Evolutionary conservation across 2,888 invertebrate genomes (phyloP).

Genomic region (Emmelina monodactyla): DNA sequence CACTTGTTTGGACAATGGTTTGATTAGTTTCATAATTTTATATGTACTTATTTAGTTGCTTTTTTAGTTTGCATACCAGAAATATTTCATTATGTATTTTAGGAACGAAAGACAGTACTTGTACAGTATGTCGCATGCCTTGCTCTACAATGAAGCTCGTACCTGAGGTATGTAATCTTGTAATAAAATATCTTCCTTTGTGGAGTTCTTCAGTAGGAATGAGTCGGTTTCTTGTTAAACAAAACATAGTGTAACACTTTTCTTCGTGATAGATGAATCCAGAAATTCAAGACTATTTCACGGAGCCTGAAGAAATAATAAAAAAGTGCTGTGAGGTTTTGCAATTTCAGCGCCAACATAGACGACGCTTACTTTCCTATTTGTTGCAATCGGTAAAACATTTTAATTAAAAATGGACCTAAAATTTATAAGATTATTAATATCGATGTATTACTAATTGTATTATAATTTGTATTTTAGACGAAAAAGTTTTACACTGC

Average conservation of each 20-base stretch:
- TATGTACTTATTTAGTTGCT: constrained; percentile 5
- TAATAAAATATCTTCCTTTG: constrained; percentile 14
- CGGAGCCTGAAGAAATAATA: constrained; percentile 57
- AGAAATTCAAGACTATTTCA: constrained; percentile 59
- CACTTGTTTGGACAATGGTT: constrained; percentile 50
- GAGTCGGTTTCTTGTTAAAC: no score
- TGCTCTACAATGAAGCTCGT: constrained; percentile 56
- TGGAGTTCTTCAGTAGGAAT: no score
- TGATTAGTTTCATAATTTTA: constrained; percentile 13
- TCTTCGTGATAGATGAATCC: constrained; percentile 47
- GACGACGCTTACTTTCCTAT: constrained; percentile 49
- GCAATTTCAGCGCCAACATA: constrained; percentile 57
- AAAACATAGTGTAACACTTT: no score
- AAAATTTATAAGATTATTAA: no score
- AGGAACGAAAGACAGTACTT: constrained; percentile 48
- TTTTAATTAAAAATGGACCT: not conserved
- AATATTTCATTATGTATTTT: constrained; percentile 15
- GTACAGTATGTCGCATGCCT: constrained; percentile 48
- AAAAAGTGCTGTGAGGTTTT: constrained; percentile 53
- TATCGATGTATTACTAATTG: not conserved
- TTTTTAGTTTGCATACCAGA: constrained; percentile 4
- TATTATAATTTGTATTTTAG: constrained; percentile 21
- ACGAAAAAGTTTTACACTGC: constrained; percentile 53
- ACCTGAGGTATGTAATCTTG: constrained; percentile 41
- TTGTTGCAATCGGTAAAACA: constrained; percentile 55